These are phyloP conservation scores for Aporrectodea caliginosa DNA, from an alignment of 1,140 invertebrate species.

Conservation along the genomic window DNA sequence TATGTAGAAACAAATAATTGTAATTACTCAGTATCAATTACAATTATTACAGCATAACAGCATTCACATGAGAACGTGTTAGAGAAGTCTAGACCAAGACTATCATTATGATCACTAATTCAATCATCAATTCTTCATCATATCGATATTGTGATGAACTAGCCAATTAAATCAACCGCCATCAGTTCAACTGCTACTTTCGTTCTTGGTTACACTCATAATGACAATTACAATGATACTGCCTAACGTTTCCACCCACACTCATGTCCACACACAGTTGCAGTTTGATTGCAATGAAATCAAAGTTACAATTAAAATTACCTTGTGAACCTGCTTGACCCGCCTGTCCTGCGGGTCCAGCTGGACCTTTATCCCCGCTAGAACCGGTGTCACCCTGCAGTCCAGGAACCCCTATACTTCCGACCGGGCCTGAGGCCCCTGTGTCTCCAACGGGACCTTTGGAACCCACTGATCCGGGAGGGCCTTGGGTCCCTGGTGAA, in stretches of 20 bases:
- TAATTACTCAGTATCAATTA: no score
- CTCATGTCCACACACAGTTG: neutral
- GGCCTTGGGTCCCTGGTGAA: slow-evolving; percentile 18
- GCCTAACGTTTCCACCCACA: neutral
- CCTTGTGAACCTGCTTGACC: neutral
- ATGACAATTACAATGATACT: slow-evolving; percentile 38
- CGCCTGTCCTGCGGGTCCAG: neutral
- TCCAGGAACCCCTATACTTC: slow-evolving; percentile 58
- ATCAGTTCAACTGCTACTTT: no score
- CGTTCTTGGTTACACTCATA: no score
- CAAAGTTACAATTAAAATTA: slow-evolving; percentile 7
- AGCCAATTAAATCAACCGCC: no score
- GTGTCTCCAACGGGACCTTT: slow-evolving; percentile 12
- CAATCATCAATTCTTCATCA: no score
- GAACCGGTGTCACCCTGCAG: slow-evolving; percentile 33
- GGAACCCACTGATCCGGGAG: slow-evolving; percentile 6
- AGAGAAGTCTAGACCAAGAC: no score
- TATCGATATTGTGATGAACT: no score
- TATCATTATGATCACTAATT: no score
- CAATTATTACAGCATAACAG: no score
- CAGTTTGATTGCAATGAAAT: slow-evolving; percentile 1
- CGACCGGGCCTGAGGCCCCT: slow-evolving; percentile 54
- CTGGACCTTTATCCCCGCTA: neutral
- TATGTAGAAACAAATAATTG: no score
- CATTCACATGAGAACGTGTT: no score